Percentiles rank a stretch among this genome's conserved stretches.
Conservation (phyloP, 2,888 invertebrate genomes). For the Aphidoletes aphidimyza region DNA sequence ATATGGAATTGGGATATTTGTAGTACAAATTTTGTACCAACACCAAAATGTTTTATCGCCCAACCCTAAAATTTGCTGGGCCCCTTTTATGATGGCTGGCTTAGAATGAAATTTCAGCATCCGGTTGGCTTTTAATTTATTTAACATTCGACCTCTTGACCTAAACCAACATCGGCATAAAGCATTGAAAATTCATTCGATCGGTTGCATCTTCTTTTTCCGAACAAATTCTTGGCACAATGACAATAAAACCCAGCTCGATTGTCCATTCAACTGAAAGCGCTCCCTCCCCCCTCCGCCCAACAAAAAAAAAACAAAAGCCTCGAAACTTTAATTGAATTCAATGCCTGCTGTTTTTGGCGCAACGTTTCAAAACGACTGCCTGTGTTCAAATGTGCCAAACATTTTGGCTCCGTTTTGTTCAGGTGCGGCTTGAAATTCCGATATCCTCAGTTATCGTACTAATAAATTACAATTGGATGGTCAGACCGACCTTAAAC, state of each 20-base stretch:
- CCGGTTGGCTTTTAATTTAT: conserved; percentile 34
- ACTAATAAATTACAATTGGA: background rate
- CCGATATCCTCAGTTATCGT: background rate
- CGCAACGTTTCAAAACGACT: background rate
- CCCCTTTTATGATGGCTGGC: no score
- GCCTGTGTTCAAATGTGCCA: background rate
- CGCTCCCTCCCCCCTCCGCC: no score
- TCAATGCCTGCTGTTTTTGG: background rate
- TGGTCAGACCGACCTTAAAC: conserved; percentile 1
- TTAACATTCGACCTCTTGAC: conserved; percentile 30
- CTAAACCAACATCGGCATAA: background rate
- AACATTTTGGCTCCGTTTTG: background rate
- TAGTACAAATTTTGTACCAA: no score
- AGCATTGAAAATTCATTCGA: conserved; percentile 31
- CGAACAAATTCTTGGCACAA: conserved; percentile 17
- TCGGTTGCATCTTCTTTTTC: background rate
- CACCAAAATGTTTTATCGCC: no score
- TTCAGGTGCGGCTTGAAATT: conserved; percentile 3
- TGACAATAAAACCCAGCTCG: background rate
- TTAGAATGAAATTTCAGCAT: conserved; percentile 17
- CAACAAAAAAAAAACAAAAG: conserved; percentile 13
- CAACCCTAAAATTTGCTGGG: background rate
- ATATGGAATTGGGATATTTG: no score
- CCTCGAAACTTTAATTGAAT: conserved; percentile 45
- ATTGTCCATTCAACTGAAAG: no score